A percentile compares a stretch with the other conserved stretches of the same genome.
Conservation (phyloP, 2,888 invertebrate species). For the Troides aeacus region DNA sequence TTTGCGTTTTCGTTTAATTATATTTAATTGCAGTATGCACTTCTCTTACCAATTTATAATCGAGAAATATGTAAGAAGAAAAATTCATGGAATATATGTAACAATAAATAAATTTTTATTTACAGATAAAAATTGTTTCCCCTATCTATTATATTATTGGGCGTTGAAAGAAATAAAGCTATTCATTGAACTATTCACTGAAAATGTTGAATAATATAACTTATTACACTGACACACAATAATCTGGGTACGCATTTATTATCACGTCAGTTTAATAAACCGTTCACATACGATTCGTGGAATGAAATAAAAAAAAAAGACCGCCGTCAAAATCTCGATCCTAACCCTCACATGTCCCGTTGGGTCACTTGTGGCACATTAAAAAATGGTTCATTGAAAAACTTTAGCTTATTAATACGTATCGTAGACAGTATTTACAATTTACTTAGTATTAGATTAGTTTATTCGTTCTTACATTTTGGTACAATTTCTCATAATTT, state of each 20-base stretch:
- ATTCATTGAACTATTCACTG: conserved; percentile 45
- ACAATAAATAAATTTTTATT: conserved; percentile 80
- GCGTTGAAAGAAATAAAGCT: conserved; percentile 52
- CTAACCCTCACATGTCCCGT: conserved; percentile 40
- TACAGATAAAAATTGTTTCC: conserved; percentile 74
- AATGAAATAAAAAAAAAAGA: conserved; percentile 35
- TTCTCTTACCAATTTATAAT: conserved; percentile 74
- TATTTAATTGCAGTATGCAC: conserved; percentile 67
- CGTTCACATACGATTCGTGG: conserved; percentile 7
- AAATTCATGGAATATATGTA: conserved; percentile 74
- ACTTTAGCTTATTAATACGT: conserved; percentile 71
- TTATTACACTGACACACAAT: conserved; percentile 32
- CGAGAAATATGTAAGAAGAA: conserved; percentile 76
- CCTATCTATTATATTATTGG: conserved; percentile 72
- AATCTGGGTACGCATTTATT: conserved; percentile 33
- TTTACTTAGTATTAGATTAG: conserved; percentile 58
- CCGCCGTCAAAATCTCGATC: conserved; percentile 36
- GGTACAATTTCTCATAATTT: conserved; percentile 49
- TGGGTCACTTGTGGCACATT: conserved; percentile 43
- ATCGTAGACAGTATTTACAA: conserved; percentile 72
- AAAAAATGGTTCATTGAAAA: conserved; percentile 50
- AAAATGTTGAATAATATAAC: conserved; percentile 34
- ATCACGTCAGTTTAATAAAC: conserved; percentile 3
- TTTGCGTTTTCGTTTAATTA: conserved; percentile 63
- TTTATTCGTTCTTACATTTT: conserved; percentile 52